Evolutionary conservation across 2,888 invertebrate genomes (phyloP).

Genomic region (Dryococelus australis): DNA sequence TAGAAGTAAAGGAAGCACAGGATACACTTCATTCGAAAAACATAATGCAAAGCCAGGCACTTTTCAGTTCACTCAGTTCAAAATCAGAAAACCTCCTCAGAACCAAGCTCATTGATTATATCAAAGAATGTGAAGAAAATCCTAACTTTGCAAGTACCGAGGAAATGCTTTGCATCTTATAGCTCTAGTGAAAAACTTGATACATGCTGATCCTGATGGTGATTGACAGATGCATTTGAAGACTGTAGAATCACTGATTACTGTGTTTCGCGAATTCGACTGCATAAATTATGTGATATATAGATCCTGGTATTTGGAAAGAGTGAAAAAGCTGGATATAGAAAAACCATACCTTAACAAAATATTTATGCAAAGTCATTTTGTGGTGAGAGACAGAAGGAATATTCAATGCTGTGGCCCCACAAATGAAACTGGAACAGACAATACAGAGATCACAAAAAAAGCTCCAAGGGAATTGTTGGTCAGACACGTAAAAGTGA

Average conservation of each 20-base stretch:
- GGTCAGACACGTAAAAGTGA: background rate
- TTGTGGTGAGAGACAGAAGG: background rate
- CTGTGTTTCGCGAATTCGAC: background rate
- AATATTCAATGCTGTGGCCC: too few relatives aligned
- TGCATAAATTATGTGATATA: background rate
- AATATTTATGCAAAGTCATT: background rate
- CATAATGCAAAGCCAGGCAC: background rate
- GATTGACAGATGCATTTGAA: background rate
- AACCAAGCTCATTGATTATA: background rate
- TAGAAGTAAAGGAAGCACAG: background rate
- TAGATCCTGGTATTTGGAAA: background rate
- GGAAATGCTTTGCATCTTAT: background rate
- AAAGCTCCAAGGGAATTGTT: background rate
- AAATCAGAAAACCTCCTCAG: constrained; percentile 18
- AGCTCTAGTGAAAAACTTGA: background rate
- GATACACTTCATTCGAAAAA: background rate
- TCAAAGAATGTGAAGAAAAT: constrained; percentile 12
- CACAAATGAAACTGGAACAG: background rate
- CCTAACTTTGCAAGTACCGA: background rate
- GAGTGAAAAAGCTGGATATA: background rate
- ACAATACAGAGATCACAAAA: too few relatives aligned
- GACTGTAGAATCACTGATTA: background rate
- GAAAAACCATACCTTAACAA: background rate
- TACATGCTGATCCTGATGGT: background rate
- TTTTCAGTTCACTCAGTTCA: background rate